Conservation (phyloP, 2,113 vertebrate species). For the Dromas ardeola region DNA sequence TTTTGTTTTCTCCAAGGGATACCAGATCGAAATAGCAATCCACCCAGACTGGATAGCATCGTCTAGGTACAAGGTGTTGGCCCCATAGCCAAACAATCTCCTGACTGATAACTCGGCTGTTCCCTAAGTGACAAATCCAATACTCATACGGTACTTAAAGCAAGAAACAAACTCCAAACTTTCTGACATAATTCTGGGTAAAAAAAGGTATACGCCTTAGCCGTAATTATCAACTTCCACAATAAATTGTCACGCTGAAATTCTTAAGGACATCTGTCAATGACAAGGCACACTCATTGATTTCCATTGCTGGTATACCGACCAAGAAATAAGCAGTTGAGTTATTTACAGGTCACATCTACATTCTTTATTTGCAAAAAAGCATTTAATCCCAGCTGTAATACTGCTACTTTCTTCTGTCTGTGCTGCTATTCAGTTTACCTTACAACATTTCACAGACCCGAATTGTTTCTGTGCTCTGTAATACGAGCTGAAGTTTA, state of each 20-base stretch:
- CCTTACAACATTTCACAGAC: neutral
- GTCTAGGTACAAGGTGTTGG: neutral
- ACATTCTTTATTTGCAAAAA: neutral
- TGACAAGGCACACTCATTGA: neutral
- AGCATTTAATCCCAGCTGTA: neutral
- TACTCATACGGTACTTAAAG: neutral
- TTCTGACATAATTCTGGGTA: neutral
- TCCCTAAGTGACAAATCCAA: conserved; percentile 3
- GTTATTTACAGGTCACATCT: neutral
- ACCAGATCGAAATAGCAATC: neutral
- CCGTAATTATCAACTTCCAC: neutral
- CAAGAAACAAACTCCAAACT: neutral
- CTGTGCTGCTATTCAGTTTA: neutral
- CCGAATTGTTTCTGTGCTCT: neutral
- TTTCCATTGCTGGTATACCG: neutral
- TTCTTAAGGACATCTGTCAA: neutral
- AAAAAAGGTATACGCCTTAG: neutral
- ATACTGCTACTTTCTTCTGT: neutral
- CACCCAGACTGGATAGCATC: neutral
- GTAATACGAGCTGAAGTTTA: neutral
- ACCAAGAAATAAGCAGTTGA: neutral
- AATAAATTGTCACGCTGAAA: neutral
- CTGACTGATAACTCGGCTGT: neutral
- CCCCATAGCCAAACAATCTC: neutral
- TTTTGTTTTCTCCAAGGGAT: conserved; percentile 61